A percentile compares a stretch with the other conserved stretches of the same genome.
phyloP scores from a whole-genome alignment of 2,797 vertebrate species.

The Hybognathus amarus region DNA sequence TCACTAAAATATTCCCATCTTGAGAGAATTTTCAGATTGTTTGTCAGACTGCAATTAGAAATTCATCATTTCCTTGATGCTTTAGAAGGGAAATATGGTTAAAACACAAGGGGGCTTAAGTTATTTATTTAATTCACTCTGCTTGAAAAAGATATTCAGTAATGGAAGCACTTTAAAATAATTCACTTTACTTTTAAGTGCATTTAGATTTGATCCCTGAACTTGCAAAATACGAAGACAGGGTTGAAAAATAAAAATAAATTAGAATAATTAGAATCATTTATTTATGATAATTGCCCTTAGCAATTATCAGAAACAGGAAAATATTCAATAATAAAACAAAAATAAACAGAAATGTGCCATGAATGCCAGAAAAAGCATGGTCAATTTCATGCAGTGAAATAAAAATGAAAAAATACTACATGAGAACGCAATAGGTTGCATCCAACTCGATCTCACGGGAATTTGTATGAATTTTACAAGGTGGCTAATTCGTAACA shows the following conservation, averaged over 20 bases:
- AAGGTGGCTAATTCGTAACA: too few species aligned
- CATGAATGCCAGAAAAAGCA: constrained; percentile 33
- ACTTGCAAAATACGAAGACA: neutral
- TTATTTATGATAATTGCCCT: too few species aligned
- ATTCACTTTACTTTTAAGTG: neutral
- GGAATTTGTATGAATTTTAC: too few species aligned
- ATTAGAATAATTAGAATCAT: too few species aligned
- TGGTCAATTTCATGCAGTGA: constrained; percentile 61
- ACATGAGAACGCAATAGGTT: constrained; percentile 21
- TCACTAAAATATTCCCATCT: constrained; percentile 47
- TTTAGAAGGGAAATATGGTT: neutral
- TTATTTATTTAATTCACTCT: neutral
- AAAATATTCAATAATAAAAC: neutral
- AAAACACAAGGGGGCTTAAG: neutral
- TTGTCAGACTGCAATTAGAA: constrained; percentile 15
- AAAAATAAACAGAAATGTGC: neutral
- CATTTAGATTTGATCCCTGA: neutral
- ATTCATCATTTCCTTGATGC: neutral
- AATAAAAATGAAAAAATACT: constrained; percentile 49
- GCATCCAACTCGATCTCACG: too few species aligned
- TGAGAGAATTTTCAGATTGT: neutral
- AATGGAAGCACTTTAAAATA: neutral
- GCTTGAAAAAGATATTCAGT: neutral
- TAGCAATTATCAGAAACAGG: neutral
- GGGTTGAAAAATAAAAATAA: neutral